Base-by-base conservation (phyloP, 2,113 vertebrate genomes). In the Sebastes fasciatus region DNA sequence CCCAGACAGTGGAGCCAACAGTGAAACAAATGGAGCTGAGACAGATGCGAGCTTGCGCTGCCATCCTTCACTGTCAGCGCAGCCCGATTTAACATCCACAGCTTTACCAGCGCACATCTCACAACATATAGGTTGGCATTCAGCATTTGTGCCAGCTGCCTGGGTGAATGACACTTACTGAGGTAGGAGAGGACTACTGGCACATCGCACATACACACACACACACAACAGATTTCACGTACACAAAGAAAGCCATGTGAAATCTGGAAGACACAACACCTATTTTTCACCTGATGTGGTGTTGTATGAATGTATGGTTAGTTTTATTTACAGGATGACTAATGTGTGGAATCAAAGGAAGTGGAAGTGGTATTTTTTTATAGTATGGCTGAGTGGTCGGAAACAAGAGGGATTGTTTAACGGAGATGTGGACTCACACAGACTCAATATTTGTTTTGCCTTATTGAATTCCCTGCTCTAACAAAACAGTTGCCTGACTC, bases 21-120 rank as follows among this genome's bases (percentile, higher is more conserved):
- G 87, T 51, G 80, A 90, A 88, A 90, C 86, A 92, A 94, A 92
- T 87, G 83, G 85, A 92, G 90, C 85, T 67, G 79, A 89, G 91
- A 90, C 90, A 93, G 85, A 92, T 84, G 90, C 89, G 5, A 74
- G 89, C 77, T 40, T 67, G 84, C 61, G 1, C 23, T 23, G 77
- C 77, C 88, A 93, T 93, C 83, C 78, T 76, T 94, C 89, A 93
- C 71, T 83, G 88, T 88, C 88, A 74, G n/a, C 9, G n/a, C 52
- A 19, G 57, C 71, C 67, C 40, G n/a, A 74, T 81, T 85, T 84
- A 84, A 88, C 87, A 81, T 73, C 84, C 71, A 77, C 67, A n/a
- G 88, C 85, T 91, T 78, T 70, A 63, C 74, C 63, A 1, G 64
- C 0, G 57, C 57, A 23, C 26, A 60, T 67, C 65, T 79, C 73